Evolutionary conservation across 2,113 vertebrate genomes (phyloP).

Genomic region (Periophthalmodon schlosseri): DNA sequence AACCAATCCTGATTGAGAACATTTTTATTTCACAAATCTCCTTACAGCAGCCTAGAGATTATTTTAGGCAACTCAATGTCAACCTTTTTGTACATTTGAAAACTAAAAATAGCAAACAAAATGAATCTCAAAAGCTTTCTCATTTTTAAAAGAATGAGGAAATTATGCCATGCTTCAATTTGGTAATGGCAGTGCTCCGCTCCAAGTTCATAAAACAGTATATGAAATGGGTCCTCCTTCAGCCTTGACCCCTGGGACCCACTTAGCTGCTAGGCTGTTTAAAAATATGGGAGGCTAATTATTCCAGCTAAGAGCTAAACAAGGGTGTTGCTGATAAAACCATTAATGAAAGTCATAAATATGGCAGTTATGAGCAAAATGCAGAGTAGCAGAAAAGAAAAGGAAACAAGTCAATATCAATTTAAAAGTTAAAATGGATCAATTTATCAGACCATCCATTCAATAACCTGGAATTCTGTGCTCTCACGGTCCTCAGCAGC

Average conservation of each 20-base stretch:
- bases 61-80: constrained; percentile 29
- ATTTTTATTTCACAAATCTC: constrained; percentile 8
- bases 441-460: constrained; percentile 37
- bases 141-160: constrained; percentile 14
- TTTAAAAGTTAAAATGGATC: constrained; percentile 62
- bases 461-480: constrained; percentile 42
- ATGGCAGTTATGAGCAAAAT: constrained; percentile 44
- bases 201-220: constrained; percentile 42
- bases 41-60: constrained; percentile 6
- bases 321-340: constrained; percentile 35
- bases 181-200: constrained; percentile 23
- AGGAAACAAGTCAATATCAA: constrained; percentile 60
- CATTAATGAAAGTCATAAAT: constrained; percentile 60
- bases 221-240: constrained; percentile 27
- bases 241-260: constrained; percentile 35
- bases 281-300: constrained; percentile 56
- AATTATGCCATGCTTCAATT: constrained; percentile 32
- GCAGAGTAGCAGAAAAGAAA: not conserved
- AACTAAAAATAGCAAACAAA: constrained; percentile 22
- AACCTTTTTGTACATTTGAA: constrained; percentile 31
- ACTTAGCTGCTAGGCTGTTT: constrained; percentile 49
- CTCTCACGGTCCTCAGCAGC: constrained; percentile 36
- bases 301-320: constrained; percentile 58
- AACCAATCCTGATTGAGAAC: constrained; percentile 20
- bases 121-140: constrained; percentile 14